Evolutionary conservation across 2,113 vertebrate species (phyloP), one percentile per base, ranked within the genome.

Genomic region (Mustela nigripes): DNA sequence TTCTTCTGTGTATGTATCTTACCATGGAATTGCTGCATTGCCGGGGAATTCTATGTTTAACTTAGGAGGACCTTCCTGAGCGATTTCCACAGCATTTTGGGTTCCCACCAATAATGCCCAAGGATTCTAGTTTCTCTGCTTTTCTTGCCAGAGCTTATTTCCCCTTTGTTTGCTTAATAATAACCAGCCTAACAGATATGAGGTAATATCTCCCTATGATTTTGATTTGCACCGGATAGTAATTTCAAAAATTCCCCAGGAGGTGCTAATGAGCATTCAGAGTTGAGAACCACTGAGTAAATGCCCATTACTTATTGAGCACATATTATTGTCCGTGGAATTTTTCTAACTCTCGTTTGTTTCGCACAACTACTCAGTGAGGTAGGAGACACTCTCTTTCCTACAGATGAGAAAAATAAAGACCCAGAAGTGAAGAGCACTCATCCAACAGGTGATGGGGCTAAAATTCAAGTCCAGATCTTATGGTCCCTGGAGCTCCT

Each of bases 131-230:
- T 69, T 84, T 76, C 8, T 14, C 42, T 50, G 60, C 2, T 1
- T 67, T 73, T 97, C 83, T 89, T 58, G 18, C 31, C 62, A 50
- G 24, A 7, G 28, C 15, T 58, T 36, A 12, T 82, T 93, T 93
- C 60, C 50, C 62, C 11, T 85, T 78, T 63, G 71, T 62, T 62
- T 71, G 69, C 85, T 71, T 91, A 60, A 69, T 82, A 14, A 60
- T 67, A 60, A 39, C 11, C 36, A 26, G 56, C 22, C 22, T 71
- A 83, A 31, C 60, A 22, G 42, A 63, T 8, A 4, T 50, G 15
- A 88, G 60, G 42, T 45, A 67, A 56, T 24, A 42, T 39, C 31
- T 58, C 33, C 24, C 28, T 19, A 21, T 36, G 42, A 24, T 74
- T 94, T 94, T 33, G 73, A 76, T 73, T 83, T 93, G 33, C 18